Base-by-base conservation (phyloP, 2,888 invertebrate species). In the Thera obeliscata region DNA sequence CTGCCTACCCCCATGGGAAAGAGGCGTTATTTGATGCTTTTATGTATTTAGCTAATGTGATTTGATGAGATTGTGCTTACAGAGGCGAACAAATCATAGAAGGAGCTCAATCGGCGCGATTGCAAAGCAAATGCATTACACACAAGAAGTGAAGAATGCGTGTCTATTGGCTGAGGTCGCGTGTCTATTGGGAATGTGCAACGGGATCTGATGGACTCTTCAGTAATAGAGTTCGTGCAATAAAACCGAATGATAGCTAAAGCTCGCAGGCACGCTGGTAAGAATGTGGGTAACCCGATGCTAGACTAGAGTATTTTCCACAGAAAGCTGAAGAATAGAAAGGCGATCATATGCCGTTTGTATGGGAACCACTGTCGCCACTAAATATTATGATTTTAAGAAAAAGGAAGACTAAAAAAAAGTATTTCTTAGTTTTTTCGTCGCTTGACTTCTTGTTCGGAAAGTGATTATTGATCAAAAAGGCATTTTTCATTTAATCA, bases 121-220 rank as follows among this genome's bases (percentile, higher is more conserved):
- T 50, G 61, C 65, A 56, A 72, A 75, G 69, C 78, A 75, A 81
- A 82, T 81, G 74, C 75, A 77, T 78, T 79, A 76, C 72, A 68
- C 61, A 67, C 70, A 67, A 66, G 66, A 71, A 76, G 80, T 76
- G 79, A 80, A 77, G 89, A 87, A 87, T 89, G 87, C 84, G 83
- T 83, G 79, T 81, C 84, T 85, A 82, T 85, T 83, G 83, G 81
- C 76, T 78, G 77, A 82, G 85, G 85, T 86, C 87, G 83, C 87
- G 84, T 85, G 87, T 84, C 81, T 85, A 87, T 85, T 79, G 85
- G 79, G 82, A 85, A 82, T 85, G 81, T 78, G 81, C 86, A 90
- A 90, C 89, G 89, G 90, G 81, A 89, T 79, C 77, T 52, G 75
- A 80, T 77, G 70, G 75, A 78, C 73, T 76, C 69, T 72, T 66